A percentile compares a stretch with the other conserved stretches of the same genome.
Evolutionary conservation across 2,113 vertebrate genomes (phyloP).

Genomic region (Rissa tridactyla): DNA sequence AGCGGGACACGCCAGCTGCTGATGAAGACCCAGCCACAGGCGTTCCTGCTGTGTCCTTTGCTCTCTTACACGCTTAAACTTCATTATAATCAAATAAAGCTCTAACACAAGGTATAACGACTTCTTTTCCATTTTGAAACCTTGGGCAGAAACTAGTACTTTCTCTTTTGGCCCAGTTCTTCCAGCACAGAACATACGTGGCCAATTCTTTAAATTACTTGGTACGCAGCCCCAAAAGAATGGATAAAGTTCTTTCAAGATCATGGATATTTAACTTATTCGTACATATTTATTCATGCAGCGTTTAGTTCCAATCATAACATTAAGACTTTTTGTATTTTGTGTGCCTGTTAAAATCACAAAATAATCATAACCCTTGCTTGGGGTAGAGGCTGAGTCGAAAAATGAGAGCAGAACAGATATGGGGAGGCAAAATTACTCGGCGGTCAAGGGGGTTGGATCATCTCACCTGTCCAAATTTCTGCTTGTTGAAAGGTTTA

Average conservation of each 20-base stretch:
- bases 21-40: neutral
- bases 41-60: neutral
- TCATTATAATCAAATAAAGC: neutral
- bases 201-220: neutral
- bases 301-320: neutral
- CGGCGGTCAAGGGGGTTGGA: neutral
- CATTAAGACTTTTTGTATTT: neutral
- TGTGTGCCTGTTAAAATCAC: neutral
- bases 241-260: neutral
- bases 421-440: neutral
- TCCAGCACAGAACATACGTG: neutral
- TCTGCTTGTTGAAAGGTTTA: conserved; percentile 18
- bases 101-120: neutral
- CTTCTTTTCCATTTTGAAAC: neutral
- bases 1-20: rapidly evolving
- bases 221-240: neutral
- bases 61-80: neutral
- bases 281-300: neutral
- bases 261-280: neutral
- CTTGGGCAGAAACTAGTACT: neutral
- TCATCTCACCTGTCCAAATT: neutral
- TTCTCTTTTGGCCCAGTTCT: neutral
- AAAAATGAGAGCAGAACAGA: neutral
- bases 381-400: neutral
- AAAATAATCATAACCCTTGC: neutral